phyloP scores from a whole-genome alignment of 2,113 vertebrate genomes.

The Brachypteracias leptosomus region DNA sequence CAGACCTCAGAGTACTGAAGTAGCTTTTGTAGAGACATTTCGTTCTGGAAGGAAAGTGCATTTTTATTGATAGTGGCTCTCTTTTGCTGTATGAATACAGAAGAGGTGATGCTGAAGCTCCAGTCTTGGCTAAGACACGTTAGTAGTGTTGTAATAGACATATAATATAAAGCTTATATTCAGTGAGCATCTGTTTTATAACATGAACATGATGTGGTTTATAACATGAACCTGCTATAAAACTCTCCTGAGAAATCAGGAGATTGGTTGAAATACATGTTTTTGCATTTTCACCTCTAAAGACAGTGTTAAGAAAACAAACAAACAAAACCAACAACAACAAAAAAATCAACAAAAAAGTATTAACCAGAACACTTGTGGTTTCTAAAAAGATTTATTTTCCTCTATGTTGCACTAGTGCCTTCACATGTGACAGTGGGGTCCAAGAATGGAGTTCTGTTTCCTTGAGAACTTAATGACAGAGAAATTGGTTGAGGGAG shows the following conservation, averaged over 20 bases:
- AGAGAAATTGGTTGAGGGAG: not conserved
- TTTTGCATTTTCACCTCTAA: not conserved
- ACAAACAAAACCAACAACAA: accelerated
- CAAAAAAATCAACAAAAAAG: too few relatives aligned
- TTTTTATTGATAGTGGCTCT: not conserved
- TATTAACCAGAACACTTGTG: not conserved
- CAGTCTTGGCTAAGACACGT: not conserved
- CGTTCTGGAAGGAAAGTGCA: not conserved
- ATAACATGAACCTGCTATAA: not conserved
- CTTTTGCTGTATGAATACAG: not conserved
- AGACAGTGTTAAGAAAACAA: not conserved
- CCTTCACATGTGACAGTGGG: not conserved
- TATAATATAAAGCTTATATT: not conserved
- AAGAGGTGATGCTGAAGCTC: not conserved
- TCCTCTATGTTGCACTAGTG: not conserved
- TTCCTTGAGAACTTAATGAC: not conserved
- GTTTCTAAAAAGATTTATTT: not conserved
- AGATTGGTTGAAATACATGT: not conserved
- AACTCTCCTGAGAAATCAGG: too few relatives aligned
- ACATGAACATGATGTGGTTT: too few relatives aligned
- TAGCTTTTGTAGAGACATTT: not conserved
- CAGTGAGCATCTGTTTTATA: not conserved
- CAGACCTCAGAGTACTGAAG: not conserved
- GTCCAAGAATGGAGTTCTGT: not conserved
- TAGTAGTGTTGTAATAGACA: not conserved